These are phyloP conservation scores for Azemiops feae DNA, from an alignment of 2,113 vertebrate species.

Conservation along the genomic window DNA sequence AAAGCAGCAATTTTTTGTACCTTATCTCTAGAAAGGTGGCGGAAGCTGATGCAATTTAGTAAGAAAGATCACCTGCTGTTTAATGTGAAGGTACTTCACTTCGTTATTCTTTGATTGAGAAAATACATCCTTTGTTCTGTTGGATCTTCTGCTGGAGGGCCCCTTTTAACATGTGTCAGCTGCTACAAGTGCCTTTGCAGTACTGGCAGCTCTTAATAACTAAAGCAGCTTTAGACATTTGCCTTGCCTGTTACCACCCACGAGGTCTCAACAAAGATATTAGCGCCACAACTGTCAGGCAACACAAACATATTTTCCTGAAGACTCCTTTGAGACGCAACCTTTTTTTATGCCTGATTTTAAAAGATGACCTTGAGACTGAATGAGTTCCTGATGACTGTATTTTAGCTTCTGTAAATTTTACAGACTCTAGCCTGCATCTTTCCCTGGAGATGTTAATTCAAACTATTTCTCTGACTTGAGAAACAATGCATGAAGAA, in stretches of 20 bases:
- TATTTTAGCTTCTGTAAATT: constrained; percentile 16
- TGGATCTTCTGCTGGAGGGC: background rate
- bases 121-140: background rate
- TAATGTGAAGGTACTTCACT: background rate
- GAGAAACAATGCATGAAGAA: background rate
- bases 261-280: background rate
- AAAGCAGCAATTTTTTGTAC: background rate
- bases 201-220: background rate
- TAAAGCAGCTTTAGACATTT: background rate
- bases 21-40: background rate
- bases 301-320: background rate
- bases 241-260: background rate
- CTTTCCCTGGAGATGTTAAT: background rate
- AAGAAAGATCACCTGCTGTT: background rate
- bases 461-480: constrained; percentile 10
- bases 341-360: constrained; percentile 19
- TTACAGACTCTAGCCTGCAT: constrained; percentile 5
- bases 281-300: background rate
- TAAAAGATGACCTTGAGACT: background rate
- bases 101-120: background rate
- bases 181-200: background rate
- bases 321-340: background rate
- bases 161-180: background rate
- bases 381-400: background rate
- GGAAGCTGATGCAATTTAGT: background rate